Evolutionary conservation across 1,140 invertebrate species (phyloP).

Genomic region (Calephelis nemesis): DNA sequence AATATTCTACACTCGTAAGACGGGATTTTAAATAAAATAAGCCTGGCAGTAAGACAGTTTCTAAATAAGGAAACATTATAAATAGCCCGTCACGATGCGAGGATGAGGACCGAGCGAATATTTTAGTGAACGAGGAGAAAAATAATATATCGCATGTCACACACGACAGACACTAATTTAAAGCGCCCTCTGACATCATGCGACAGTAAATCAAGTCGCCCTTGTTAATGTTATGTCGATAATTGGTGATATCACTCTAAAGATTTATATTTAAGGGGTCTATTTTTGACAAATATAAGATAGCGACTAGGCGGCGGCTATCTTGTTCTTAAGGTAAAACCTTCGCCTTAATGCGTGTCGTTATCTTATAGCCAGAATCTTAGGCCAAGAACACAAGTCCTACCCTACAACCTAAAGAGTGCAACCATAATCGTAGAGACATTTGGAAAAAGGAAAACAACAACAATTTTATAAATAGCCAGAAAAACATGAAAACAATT

Average conservation of each 20-base stretch:
- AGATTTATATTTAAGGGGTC: slow-evolving; percentile 42
- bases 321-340: too few species aligned
- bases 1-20: not conserved
- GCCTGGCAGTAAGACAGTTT: slow-evolving; percentile 38
- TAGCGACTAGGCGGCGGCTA: not conserved
- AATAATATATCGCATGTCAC: slow-evolving; percentile 68
- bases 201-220: slow-evolving; percentile 63
- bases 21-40: slow-evolving; percentile 21
- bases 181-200: slow-evolving; percentile 48
- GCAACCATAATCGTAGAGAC: too few species aligned
- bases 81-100: slow-evolving; percentile 61
- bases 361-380: too few species aligned
- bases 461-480: too few species aligned
- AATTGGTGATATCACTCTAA: slow-evolving; percentile 43
- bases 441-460: too few species aligned
- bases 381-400: too few species aligned
- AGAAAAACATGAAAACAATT: too few species aligned
- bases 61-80: slow-evolving; percentile 66
- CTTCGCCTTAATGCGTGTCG: too few species aligned
- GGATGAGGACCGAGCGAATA: slow-evolving; percentile 60
- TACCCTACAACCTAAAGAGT: too few species aligned
- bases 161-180: slow-evolving; percentile 69
- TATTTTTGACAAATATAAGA: not conserved
- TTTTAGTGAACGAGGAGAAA: slow-evolving; percentile 41
- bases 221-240: slow-evolving; percentile 62